phyloP scores from a whole-genome alignment of 2,888 invertebrate species.

The Xanthia togata region DNA sequence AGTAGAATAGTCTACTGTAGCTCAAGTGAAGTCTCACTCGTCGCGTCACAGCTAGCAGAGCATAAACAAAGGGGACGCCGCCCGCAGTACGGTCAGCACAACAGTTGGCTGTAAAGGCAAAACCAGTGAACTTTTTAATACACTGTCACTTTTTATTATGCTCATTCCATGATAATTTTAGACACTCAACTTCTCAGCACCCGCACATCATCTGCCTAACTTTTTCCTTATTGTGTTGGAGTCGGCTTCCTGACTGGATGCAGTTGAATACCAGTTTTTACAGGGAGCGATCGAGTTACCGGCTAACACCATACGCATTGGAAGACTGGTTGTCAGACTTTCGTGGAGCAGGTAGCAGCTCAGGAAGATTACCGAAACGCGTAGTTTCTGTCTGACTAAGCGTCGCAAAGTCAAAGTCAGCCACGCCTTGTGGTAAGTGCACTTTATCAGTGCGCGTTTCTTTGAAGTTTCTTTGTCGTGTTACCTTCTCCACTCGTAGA shows the following conservation, averaged over 20 bases:
- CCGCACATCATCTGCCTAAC: not conserved
- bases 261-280: not conserved
- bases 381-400: not conserved
- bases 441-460: not conserved
- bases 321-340: not conserved
- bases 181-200: not conserved
- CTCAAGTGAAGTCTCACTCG: conserved; percentile 18
- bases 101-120: not conserved
- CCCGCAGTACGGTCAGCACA: conserved; percentile 3
- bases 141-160: not conserved
- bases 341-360: not conserved
- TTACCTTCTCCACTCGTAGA: not conserved
- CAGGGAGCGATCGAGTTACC: not conserved
- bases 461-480: not conserved
- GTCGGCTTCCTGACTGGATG: not conserved
- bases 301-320: not conserved
- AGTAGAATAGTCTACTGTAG: not conserved
- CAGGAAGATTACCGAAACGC: not conserved
- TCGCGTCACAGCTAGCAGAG: not conserved
- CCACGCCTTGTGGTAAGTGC: not conserved
- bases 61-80: conserved; percentile 4
- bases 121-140: not conserved
- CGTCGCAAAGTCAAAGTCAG: too few species aligned
- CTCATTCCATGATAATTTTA: not conserved
- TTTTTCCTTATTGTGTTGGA: not conserved